Evolutionary conservation across 2,113 vertebrate species (phyloP).

Genomic region (Otis tarda): DNA sequence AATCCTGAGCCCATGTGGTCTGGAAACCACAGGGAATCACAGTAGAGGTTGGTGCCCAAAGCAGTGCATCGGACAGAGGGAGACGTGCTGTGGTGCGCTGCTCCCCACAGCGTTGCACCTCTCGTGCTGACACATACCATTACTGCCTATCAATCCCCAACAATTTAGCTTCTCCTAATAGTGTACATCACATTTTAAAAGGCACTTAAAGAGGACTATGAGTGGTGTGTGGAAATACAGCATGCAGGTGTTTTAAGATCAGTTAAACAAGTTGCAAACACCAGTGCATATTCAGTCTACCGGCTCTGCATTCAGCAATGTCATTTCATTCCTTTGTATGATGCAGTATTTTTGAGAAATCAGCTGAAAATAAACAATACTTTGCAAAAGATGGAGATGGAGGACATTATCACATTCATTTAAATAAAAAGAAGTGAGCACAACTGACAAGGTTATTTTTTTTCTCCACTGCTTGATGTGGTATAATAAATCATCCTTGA

Average conservation of each 20-base stretch:
- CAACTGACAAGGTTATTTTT: not conserved
- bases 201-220: not conserved
- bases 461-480: not conserved
- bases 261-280: not conserved
- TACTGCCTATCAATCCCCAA: not conserved
- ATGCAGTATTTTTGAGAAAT: not conserved
- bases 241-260: not conserved
- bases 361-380: constrained; percentile 11
- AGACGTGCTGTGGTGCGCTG: not conserved
- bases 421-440: constrained; percentile 26
- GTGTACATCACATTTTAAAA: not conserved
- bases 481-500: constrained; percentile 61
- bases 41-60: not conserved
- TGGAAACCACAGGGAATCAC: not conserved
- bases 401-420: constrained; percentile 24
- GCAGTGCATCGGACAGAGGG: not conserved
- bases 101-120: not conserved
- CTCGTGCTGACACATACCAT: not conserved
- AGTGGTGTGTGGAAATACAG: not conserved
- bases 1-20: not conserved
- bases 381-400: constrained; percentile 8
- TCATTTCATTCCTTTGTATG: not conserved
- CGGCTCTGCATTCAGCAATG: not conserved
- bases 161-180: not conserved
- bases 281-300: not conserved